A percentile compares a stretch with the other conserved stretches of the same genome.
phyloP scores from a whole-genome alignment of 2,113 vertebrate species.

The Paramormyrops kingsleyae region DNA sequence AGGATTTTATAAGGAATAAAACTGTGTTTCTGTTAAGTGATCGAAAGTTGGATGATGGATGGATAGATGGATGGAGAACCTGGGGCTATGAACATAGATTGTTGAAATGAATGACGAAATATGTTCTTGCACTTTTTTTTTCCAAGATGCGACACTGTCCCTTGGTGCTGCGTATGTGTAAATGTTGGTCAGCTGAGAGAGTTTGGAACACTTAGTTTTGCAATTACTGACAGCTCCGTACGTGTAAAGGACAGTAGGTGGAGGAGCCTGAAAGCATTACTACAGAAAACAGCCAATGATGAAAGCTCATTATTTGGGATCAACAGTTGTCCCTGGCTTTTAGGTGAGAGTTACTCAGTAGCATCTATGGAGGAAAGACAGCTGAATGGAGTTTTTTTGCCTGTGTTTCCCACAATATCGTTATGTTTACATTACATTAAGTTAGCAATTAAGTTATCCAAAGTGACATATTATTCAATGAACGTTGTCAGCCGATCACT shows the following conservation, averaged over 20 bases:
- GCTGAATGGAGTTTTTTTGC: neutral
- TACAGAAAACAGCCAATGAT: neutral
- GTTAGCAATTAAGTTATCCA: neutral
- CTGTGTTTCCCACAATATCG: neutral
- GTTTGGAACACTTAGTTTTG: neutral
- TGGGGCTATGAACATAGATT: neutral
- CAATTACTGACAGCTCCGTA: conserved; percentile 9
- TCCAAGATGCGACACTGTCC: neutral
- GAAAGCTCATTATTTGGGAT: neutral
- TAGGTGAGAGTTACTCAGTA: neutral
- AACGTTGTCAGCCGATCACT: neutral
- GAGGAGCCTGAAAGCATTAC: neutral
- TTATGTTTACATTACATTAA: neutral
- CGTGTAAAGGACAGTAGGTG: conserved; percentile 3
- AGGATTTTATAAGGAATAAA: conserved; percentile 25
- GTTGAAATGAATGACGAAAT: neutral
- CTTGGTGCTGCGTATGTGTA: neutral
- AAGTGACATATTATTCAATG: neutral
- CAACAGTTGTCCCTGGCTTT: neutral
- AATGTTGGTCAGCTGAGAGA: neutral
- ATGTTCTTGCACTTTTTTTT: neutral
- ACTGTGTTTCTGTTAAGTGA: neutral
- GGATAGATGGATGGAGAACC: neutral
- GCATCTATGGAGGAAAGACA: neutral
- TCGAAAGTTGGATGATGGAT: neutral